Evolutionary conservation across 2,888 invertebrate species (phyloP).

Genomic region (Hyles lineata): DNA sequence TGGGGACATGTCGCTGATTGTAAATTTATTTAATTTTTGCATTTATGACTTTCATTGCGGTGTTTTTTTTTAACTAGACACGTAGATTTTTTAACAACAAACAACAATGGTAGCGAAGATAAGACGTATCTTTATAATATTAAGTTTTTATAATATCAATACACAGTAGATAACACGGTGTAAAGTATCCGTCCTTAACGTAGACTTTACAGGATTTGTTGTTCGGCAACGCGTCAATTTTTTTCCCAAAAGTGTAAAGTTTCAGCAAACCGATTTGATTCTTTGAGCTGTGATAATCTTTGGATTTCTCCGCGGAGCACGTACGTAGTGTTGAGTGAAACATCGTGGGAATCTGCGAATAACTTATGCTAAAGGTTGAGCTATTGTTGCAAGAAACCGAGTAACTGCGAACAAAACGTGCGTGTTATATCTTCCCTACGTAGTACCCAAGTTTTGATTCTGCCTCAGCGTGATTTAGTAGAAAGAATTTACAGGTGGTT

Average conservation of each 20-base stretch:
- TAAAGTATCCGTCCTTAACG: neutral
- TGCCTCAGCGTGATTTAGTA: too few species aligned
- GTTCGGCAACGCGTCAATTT: neutral
- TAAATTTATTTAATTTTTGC: too few species aligned
- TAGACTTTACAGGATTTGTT: neutral
- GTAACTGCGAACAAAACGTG: too few species aligned
- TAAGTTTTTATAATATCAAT: neutral
- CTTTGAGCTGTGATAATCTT: slow-evolving; percentile 51
- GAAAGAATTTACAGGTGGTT: too few species aligned
- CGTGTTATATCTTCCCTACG: neutral
- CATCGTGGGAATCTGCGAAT: slow-evolving; percentile 24
- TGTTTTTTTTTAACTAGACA: too few species aligned
- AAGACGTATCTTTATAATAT: neutral
- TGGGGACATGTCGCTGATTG: neutral
- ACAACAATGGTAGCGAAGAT: neutral
- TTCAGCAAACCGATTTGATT: slow-evolving; percentile 46
- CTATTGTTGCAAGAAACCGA: neutral
- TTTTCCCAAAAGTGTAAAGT: slow-evolving; percentile 12
- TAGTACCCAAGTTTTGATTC: too few species aligned
- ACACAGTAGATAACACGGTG: neutral
- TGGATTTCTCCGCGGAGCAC: slow-evolving; percentile 47
- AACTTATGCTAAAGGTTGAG: slow-evolving; percentile 20
- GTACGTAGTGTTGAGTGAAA: slow-evolving; percentile 49
- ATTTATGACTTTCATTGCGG: too few species aligned
- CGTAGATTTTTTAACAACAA: too few species aligned